Base-by-base conservation (phyloP, 2,797 vertebrate species). In the Miichthys miiuy region DNA sequence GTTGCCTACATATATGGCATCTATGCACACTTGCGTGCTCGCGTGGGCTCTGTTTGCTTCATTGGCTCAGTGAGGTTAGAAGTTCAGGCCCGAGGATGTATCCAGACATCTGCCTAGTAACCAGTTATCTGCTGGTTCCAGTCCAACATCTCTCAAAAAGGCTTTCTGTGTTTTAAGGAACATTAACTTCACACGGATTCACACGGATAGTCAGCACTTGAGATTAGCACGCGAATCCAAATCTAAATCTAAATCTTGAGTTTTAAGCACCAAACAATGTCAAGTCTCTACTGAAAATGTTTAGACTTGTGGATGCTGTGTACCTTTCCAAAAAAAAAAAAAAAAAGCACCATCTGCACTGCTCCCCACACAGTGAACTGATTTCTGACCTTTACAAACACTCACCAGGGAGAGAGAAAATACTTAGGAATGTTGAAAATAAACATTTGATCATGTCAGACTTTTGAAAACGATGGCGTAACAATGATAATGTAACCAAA, bases 381-480 rank as follows among this genome's bases (percentile, higher is more conserved):
- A n/a, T 78, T 68, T 74, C 68, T 41, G 10, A 25, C 23, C 47
- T 66, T 81, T 64, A 48, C 57, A 75, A 75, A 38, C 8, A 21
- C 68, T 80, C 66, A 34, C 44, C 5, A 20, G 63, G 63, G 73
- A 78, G 68, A 64, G 70, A 72, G 14, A 30, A 57, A 18, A 56
- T 50, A 21, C 18, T 38, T 1, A 5, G n/a, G 47, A 75, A 75
- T 58, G 47, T 57, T 30, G 17, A 14, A 55, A 65, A 70, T 48
- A 75, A 60, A 38, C 21, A 25, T 46, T 47, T 75, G 64, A 86
- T 82, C 68, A 68, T 70, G 52, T 47, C 57, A 82, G 80, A 68
- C 72, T 70, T 56, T 87, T 82, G 68, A 72, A 84, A 70, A 86
- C 72, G 66, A 65, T 38, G 34, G 2, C 9, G 8, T 38, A 38